Base-by-base conservation (phyloP, 2,888 invertebrate genomes). In the Clivina fossor region DNA sequence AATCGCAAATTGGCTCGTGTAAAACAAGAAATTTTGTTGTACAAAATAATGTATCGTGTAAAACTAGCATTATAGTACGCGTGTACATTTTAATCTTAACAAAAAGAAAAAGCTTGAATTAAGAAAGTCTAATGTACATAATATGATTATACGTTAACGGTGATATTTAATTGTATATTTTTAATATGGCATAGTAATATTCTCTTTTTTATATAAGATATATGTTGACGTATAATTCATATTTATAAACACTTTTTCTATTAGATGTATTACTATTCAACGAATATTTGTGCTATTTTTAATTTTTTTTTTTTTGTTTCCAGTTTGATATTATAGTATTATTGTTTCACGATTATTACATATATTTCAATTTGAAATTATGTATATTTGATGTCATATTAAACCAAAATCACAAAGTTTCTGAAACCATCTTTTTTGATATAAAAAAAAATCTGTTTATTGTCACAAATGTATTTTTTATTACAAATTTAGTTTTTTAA, bases 211-310 rank as follows among this genome's bases (percentile, higher is more conserved):
- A 30, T 49, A 38, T 38, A 24, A 35, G 20, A 19, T n/a, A 30
- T 16, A 32, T 20, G 49, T 49, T 26, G 11, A 49, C 49, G 49
- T 49, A 49, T 49, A 49, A 49, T 49, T 38, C 49, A 49, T 49
- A 30, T 49, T 38, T 28, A 38, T 44, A 53, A 35, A 53, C 16
- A 16, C 44, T 24, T 53, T 24, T 53, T 41, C 32, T 33, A 43
- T 43, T 53, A 53, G 44, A 26, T 53, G 53, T 53, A 43, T 51
- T 51, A 26, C 44, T 44, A 22, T 50, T 44, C 53, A 53, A 53
- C 53, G 53, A 53, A 53, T 53, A 53, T 35, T 53, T 53, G 44
- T 53, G 44, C 18, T n/a, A n/a, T n/a, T n/a, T n/a, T n/a, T n/a
- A n/a, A n/a, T n/a, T n/a, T n/a, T n/a, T n/a, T n/a, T n/a, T 19